These are phyloP conservation scores for Dicentrarchus labrax DNA, from an alignment of 2,113 vertebrate species.

Conservation along the genomic window DNA sequence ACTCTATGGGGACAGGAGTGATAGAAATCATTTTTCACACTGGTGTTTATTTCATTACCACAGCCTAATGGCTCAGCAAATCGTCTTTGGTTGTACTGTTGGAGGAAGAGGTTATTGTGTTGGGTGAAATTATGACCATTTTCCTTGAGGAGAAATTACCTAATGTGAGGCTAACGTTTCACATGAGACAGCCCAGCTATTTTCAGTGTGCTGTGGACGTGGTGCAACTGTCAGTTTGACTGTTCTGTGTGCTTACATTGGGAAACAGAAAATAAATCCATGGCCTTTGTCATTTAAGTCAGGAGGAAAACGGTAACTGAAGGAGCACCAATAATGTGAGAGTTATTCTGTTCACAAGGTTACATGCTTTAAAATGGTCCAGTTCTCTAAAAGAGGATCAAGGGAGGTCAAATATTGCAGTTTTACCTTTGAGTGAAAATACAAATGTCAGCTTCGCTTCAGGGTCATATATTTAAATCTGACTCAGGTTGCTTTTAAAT, in stretches of 20 bases:
- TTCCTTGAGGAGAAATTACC: conserved; percentile 57
- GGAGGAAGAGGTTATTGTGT: conserved; percentile 72
- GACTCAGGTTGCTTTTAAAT: conserved; percentile 10
- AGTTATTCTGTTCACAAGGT: not conserved
- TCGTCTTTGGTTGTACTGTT: conserved; percentile 64
- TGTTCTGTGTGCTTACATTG: conserved; percentile 4
- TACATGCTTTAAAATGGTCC: not conserved
- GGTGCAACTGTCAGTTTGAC: conserved; percentile 45
- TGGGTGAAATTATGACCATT: conserved; percentile 67
- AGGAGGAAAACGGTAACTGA: conserved; percentile 24
- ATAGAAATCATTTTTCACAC: conserved; percentile 80
- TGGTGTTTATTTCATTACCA: conserved; percentile 81
- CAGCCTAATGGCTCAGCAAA: conserved; percentile 75
- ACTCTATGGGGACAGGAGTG: conserved; percentile 74
- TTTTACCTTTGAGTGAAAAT: not conserved
- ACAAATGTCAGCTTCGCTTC: conserved; percentile 1
- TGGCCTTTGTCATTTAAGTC: conserved; percentile 14
- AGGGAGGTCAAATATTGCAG: conserved; percentile 12
- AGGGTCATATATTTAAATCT: not conserved
- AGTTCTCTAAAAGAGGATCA: not conserved
- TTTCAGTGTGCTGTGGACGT: conserved; percentile 20
- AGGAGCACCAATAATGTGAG: not conserved
- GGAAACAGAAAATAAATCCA: conserved; percentile 21
- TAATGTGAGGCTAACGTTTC: conserved; percentile 73
- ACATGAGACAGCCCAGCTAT: conserved; percentile 31